phyloP scores from a whole-genome alignment of 2,797 vertebrate species.

The Falco cherrug region DNA sequence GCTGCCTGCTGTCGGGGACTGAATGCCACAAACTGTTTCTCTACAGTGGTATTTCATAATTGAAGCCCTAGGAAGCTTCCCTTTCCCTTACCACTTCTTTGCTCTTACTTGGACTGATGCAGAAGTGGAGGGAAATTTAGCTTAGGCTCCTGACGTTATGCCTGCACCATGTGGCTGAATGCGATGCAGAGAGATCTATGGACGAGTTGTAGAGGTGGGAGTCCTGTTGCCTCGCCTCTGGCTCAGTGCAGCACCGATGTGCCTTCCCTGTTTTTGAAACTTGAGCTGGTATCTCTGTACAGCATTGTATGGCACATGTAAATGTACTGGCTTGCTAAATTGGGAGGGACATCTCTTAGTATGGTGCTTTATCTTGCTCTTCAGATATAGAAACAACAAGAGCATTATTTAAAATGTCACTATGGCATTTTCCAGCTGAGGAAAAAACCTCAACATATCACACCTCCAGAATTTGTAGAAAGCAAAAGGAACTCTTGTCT shows the following conservation, averaged over 20 bases:
- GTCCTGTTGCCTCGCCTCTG: background rate
- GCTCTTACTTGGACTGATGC: background rate
- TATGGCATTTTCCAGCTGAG: background rate
- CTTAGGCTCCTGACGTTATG: background rate
- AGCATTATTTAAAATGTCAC: background rate
- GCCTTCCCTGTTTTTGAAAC: background rate
- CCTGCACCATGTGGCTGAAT: rapidly evolving
- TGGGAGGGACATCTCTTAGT: no score
- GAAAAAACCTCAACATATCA: background rate
- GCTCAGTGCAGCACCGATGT: background rate
- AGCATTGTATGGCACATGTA: background rate
- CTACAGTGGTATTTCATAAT: background rate
- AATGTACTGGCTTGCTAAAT: background rate
- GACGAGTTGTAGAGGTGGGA: background rate
- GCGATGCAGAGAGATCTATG: rapidly evolving
- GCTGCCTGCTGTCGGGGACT: background rate
- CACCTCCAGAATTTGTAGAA: background rate
- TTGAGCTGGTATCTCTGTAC: background rate
- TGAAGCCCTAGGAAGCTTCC: background rate
- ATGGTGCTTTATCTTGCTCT: background rate
- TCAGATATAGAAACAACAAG: background rate
- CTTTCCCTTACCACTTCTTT: background rate
- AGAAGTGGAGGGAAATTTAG: background rate
- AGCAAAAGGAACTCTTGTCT: background rate
- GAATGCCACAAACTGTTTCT: no score